Percentiles rank a stretch among this genome's conserved stretches.
Evolutionary conservation across 2,797 vertebrate genomes (phyloP).

Genomic region (Neopelma chrysocephalum): DNA sequence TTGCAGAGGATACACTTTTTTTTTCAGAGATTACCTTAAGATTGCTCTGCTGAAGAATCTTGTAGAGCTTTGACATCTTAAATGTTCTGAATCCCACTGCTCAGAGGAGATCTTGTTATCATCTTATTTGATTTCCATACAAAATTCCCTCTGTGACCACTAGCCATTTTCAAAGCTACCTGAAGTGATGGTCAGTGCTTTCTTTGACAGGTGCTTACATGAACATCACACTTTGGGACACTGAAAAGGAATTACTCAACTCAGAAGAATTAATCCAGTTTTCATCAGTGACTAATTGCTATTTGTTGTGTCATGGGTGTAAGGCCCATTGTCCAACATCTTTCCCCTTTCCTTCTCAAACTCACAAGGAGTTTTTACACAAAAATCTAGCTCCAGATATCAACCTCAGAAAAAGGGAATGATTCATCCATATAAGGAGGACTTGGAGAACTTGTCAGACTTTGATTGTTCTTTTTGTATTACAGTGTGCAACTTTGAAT

Average conservation of each 20-base stretch:
- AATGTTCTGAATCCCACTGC: not conserved
- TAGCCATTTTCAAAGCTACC: not conserved
- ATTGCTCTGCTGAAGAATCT: not conserved
- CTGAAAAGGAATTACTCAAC: not conserved
- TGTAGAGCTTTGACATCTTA: not conserved
- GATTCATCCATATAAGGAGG: not conserved
- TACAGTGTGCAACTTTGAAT: not conserved
- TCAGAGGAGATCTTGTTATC: not conserved
- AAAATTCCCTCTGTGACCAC: not conserved
- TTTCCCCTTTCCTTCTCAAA: not conserved
- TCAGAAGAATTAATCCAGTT: not conserved
- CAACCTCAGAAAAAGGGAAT: not conserved
- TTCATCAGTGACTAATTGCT: not conserved
- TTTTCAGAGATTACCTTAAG: not conserved
- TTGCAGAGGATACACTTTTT: not conserved
- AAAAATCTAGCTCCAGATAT: not conserved
- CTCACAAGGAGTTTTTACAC: not conserved
- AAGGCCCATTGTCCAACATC: not conserved
- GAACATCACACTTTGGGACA: not conserved
- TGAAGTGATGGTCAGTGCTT: not conserved
- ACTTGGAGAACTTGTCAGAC: not conserved
- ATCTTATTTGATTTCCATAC: not conserved
- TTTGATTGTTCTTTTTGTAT: not conserved
- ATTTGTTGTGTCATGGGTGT: not conserved
- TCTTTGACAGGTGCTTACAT: not conserved